These are phyloP conservation scores for Rhegmatorhina hoffmannsi DNA, from an alignment of 2,113 vertebrate species.

Conservation along the genomic window DNA sequence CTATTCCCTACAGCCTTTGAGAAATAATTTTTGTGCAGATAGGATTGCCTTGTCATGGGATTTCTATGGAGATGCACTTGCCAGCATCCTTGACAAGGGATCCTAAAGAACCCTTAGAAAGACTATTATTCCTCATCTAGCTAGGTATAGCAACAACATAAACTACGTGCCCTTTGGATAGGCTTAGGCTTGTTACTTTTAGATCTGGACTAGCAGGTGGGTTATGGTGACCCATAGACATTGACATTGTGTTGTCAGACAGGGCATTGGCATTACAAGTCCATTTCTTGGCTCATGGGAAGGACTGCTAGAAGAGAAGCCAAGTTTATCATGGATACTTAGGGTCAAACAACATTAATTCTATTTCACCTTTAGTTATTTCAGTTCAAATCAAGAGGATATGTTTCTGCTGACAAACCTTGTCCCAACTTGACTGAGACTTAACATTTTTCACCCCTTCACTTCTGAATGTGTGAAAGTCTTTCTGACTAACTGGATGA, in stretches of 20 bases:
- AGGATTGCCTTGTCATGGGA: not conserved
- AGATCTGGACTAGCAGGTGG: not conserved
- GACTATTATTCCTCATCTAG: not conserved
- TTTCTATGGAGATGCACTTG: not conserved
- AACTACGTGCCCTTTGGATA: not conserved
- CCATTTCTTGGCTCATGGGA: fast-evolving
- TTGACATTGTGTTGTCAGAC: fast-evolving
- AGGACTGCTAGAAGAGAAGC: not conserved
- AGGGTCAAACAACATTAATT: not conserved
- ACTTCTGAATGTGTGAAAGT: not conserved
- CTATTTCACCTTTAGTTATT: not conserved
- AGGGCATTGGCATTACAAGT: not conserved
- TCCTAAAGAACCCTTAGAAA: not conserved
- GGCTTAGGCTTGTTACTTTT: not conserved
- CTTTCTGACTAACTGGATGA: not conserved
- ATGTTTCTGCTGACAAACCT: not conserved
- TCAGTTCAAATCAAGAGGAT: not conserved
- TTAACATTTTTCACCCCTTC: not conserved
- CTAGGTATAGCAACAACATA: not conserved
- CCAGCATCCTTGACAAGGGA: not conserved
- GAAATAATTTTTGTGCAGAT: not conserved
- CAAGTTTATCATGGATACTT: not conserved
- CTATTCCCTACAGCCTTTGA: not conserved
- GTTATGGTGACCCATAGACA: not conserved
- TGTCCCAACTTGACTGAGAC: not conserved